A percentile compares a stretch with the other conserved stretches of the same genome.
phyloP scores from a whole-genome alignment of 2,888 invertebrate genomes.

The Leptinotarsa rubiginosa region DNA sequence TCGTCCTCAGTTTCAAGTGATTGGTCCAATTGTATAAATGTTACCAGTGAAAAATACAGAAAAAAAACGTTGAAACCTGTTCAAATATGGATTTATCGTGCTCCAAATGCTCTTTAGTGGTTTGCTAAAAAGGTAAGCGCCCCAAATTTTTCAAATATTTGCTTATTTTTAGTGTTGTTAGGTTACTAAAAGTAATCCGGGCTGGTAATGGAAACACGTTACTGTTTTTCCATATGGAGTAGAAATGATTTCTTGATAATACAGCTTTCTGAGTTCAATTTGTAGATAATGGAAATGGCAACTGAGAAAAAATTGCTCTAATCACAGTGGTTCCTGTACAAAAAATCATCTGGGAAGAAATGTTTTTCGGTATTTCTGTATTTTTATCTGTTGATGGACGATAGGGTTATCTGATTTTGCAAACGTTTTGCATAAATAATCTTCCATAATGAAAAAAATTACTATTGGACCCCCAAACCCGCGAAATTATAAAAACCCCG shows the following conservation, averaged over 20 bases:
- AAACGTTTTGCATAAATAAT: too few relatives aligned
- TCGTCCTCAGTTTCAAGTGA: neutral
- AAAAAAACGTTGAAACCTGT: neutral
- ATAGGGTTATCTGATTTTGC: neutral
- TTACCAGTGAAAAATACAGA: neutral
- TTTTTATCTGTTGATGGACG: neutral
- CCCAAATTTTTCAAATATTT: neutral
- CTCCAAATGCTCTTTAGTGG: neutral
- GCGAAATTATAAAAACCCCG: too few relatives aligned
- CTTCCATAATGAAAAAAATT: neutral
- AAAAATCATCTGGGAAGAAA: too few relatives aligned
- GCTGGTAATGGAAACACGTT: too few relatives aligned
- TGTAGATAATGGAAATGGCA: too few relatives aligned
- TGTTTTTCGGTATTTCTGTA: too few relatives aligned
- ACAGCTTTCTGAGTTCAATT: too few relatives aligned
- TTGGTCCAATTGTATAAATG: conserved; percentile 3
- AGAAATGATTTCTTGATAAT: neutral
- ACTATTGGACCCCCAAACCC: too few relatives aligned
- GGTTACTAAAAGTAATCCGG: neutral
- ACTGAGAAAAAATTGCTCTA: too few relatives aligned
- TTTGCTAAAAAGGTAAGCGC: neutral
- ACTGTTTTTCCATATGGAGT: too few relatives aligned
- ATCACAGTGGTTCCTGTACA: too few relatives aligned
- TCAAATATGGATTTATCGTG: neutral
- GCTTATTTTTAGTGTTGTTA: neutral